Percentiles rank a stretch among this genome's conserved stretches.
Evolutionary conservation across 2,113 vertebrate species (phyloP).

Genomic region (Calonectris borealis): DNA sequence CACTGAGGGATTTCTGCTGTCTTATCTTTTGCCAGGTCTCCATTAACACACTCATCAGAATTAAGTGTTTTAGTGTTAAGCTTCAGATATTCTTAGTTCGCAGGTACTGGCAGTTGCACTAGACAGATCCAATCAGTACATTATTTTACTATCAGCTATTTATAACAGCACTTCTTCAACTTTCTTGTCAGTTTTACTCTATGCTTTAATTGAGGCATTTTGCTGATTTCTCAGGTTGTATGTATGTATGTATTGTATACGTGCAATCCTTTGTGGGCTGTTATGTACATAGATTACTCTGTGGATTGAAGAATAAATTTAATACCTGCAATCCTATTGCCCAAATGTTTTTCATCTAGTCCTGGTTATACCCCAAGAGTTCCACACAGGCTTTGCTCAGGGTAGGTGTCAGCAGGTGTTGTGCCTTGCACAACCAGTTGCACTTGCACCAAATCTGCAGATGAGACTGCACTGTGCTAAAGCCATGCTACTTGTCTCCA

Average conservation of each 20-base stretch:
- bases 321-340: neutral
- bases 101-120: neutral
- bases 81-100: neutral
- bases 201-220: neutral
- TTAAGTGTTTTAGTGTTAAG: neutral
- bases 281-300: neutral
- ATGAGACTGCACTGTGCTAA: neutral
- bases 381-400: neutral
- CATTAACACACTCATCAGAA: neutral
- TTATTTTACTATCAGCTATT: neutral
- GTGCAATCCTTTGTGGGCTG: neutral
- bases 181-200: neutral
- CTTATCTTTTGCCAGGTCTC: neutral
- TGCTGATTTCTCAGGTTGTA: neutral
- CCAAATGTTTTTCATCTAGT: neutral
- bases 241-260: no score
- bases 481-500: fast-evolving
- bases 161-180: neutral
- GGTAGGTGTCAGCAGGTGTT: neutral
- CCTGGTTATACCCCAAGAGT: neutral
- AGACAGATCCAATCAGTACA: neutral
- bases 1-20: neutral
- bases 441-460: neutral
- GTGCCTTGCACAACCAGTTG: neutral
- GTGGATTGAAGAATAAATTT: neutral